Conservation (phyloP, 1,140 invertebrate species). For the Drosophila arawakana region DNA sequence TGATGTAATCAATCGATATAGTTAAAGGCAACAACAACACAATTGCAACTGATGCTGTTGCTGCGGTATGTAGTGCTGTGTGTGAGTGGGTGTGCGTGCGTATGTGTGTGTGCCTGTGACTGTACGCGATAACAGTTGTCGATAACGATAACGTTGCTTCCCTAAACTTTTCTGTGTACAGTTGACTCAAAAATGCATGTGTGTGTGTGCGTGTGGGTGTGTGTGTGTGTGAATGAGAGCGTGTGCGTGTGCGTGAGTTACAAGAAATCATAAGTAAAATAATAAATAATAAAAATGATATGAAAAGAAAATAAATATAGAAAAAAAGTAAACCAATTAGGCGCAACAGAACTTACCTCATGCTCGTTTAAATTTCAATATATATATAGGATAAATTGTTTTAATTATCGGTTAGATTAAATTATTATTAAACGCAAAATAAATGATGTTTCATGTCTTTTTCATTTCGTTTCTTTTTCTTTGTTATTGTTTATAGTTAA, state of each 20-base stretch:
- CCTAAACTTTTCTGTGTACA: slow-evolving; percentile 33
- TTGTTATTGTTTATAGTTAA: slow-evolving; percentile 18
- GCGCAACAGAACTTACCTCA: slow-evolving; percentile 82
- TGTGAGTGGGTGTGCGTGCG: slow-evolving; percentile 8
- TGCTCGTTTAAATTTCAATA: slow-evolving; percentile 71
- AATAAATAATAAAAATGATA: slow-evolving; percentile 44
- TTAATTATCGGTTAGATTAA: slow-evolving; percentile 63
- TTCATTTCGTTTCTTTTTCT: slow-evolving; percentile 33
- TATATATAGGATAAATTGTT: slow-evolving; percentile 50
- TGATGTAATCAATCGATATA: slow-evolving; percentile 7
- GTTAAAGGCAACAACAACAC: slow-evolving; percentile 8
- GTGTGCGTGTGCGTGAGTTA: slow-evolving; percentile 39
- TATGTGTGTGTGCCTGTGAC: slow-evolving; percentile 24
- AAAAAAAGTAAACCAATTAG: slow-evolving; percentile 69
- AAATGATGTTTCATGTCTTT: slow-evolving; percentile 68
- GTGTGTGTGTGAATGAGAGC: slow-evolving; percentile 37
- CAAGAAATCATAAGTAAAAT: slow-evolving; percentile 45
- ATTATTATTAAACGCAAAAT: slow-evolving; percentile 73
- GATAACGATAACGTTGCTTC: slow-evolving; percentile 24
- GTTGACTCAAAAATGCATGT: slow-evolving; percentile 38
- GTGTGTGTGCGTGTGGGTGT: slow-evolving; percentile 21
- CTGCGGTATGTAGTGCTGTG: slow-evolving; percentile 5
- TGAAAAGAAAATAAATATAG: slow-evolving; percentile 22
- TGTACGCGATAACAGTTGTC: slow-evolving; percentile 28
- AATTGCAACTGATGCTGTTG: slow-evolving; percentile 20